Evolutionary conservation across 2,113 vertebrate species (phyloP), one percentile per base, ranked within the genome.

Genomic region (Pachyramphus minor): DNA sequence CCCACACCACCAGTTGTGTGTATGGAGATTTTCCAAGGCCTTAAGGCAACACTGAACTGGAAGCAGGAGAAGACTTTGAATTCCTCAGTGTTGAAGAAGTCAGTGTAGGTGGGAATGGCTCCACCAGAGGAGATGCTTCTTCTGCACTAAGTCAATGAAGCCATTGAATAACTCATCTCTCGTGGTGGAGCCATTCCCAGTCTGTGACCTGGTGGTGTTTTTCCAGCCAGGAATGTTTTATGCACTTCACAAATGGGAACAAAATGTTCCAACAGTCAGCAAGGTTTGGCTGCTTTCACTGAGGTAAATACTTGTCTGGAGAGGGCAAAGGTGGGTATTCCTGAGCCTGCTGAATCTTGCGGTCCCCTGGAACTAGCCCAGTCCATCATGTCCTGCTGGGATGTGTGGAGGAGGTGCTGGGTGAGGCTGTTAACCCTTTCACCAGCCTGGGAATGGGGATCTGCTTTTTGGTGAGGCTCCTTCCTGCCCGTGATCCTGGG

Each of bases 401-500:
- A 74, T 5, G 8, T 8, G 4, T 19, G 69, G 77, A 53, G 35
- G 3, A 5, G 21, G 27, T 76, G 67, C 74, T 5, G 2, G 52
- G 23, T 19, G 16, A 85, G 58, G 37, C n/a, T 86, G 16, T 86
- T 67, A 64, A 79, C 58, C 42, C 35, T 27, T 79, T 80, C 21
- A 58, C 37, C 62, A 85, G 59, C 68, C 37, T 53, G 58, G 27
- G 47, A 49, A 28, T 24, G 33, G 25, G 37, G 72, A 76, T 6
- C 19, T 84, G 45, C 0, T 0, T 49, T 66, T 89, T 19, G 19
- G 4, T 81, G 68, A 3, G 11, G 22, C 14, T 83, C 4, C 4
- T 85, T 82, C 52, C 20, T 76, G 18, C 12, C 17, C 2, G 1
- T 68, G 33, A 33, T 63, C 42, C 23, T 3, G 3, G 55, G 28